These are phyloP conservation scores for Corynorhinus townsendii DNA, from an alignment of 2,113 vertebrate species.

Conservation along the genomic window DNA sequence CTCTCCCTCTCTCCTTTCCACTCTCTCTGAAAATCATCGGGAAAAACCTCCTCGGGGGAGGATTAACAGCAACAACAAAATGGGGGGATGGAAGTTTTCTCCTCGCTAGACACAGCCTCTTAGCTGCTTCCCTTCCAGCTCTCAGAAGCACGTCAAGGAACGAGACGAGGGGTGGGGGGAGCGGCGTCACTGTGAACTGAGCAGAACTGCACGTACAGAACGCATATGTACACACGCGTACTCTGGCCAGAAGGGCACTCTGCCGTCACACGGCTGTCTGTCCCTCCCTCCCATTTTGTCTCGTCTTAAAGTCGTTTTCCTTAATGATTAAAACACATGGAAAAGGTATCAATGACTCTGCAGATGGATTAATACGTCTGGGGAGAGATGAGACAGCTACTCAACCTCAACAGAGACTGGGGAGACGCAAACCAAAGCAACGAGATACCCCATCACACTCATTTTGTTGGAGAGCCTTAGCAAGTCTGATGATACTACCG, in stretches of 20 bases:
- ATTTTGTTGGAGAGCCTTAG: neutral
- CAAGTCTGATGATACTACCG: neutral
- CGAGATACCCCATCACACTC: neutral
- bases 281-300: neutral
- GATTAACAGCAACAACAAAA: no score
- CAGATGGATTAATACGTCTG: neutral
- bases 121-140: neutral
- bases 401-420: neutral
- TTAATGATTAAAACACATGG: neutral
- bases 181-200: neutral
- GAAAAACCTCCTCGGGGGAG: no score
- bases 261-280: neutral
- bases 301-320: neutral
- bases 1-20: no score
- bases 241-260: neutral
- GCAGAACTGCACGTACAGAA: neutral
- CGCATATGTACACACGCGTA: rapidly evolving
- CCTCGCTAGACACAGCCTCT: neutral
- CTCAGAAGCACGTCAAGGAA: neutral
- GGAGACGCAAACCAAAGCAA: neutral
- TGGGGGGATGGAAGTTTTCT: neutral
- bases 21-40: no score
- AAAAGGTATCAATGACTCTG: neutral
- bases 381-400: neutral
- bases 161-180: neutral